Percentiles rank a stretch among this genome's conserved stretches.
phyloP scores from a whole-genome alignment of 2,797 vertebrate genomes.

The Poecile montanus region DNA sequence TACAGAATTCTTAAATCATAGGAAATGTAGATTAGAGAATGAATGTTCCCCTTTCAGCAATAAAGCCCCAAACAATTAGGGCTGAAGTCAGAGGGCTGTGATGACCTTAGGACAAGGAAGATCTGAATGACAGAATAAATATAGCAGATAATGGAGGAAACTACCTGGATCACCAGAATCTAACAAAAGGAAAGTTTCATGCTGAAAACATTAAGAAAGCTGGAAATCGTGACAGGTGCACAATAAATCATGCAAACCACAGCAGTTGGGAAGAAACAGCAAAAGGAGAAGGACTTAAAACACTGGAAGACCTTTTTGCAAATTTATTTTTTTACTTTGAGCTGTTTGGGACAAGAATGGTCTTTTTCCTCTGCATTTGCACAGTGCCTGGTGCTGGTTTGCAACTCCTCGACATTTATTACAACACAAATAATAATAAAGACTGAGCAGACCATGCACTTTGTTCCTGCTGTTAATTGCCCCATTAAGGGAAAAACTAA shows the following conservation, averaged over 20 bases:
- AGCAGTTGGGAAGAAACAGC: conserved; percentile 31
- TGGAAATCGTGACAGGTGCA: conserved; percentile 39
- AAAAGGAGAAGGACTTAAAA: not conserved
- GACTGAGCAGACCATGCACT: conserved; percentile 56
- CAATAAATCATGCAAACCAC: conserved; percentile 60
- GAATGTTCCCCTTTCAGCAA: not conserved
- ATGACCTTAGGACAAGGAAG: not conserved
- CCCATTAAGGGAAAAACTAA: conserved; percentile 64
- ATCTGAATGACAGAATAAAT: not conserved
- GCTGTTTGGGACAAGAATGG: not conserved
- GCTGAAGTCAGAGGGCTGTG: not conserved
- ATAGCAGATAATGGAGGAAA: not conserved
- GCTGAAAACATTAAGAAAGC: conserved; percentile 9
- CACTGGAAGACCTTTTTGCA: not conserved
- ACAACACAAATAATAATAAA: conserved; percentile 64
- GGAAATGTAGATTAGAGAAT: not conserved
- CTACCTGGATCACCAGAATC: not conserved
- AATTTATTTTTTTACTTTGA: not conserved
- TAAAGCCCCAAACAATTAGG: not conserved
- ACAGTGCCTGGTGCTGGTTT: not conserved
- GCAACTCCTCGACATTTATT: conserved; percentile 45
- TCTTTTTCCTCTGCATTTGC: not conserved
- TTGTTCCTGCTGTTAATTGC: conserved; percentile 69
- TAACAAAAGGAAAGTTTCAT: conserved; percentile 19
- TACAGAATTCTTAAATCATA: not conserved